Evolutionary conservation across 2,888 invertebrate genomes (phyloP), one percentile per base, ranked within the genome.

Genomic region (Aricia artaxerxes): DNA sequence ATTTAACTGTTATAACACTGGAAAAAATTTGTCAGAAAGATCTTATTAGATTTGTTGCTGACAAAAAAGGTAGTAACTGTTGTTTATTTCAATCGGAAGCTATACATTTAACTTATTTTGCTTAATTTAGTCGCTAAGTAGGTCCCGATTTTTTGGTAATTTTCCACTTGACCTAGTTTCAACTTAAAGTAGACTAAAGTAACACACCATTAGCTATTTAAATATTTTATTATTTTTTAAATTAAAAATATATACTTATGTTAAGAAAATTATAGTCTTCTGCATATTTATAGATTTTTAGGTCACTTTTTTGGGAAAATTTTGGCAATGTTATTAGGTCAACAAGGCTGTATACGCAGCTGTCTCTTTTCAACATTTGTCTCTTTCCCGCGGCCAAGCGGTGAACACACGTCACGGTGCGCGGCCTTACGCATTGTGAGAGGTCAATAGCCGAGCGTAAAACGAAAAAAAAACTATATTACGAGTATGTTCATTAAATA

Each of bases 361-460:
- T 31, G 16, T 35, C 69, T 64, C 64, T 64, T 31, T 61, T 61
- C 24, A 31, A 61, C 31, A 24, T 9, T 61, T 64, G 64, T 64
- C 31, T 64, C 31, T 31, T 31, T 64, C 9, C 64, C 31, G 13
- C 69, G 13, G 35, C 11, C 13, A 57, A 35, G 35, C 57, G 57
- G 57, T 57, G 24, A 35, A 35, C 69, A 69, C 76, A 53, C 76
- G 76, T 24, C 53, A 76, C 76, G 76, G 76, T 76, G 13, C 49
- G 57, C 53, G 76, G 76, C 76, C 76, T 76, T 76, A 76, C 76
- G 76, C 76, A 75, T 53, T 31, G 75, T 75, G 16, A 76, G 53
- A 76, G 76, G 76, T 57, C 76, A 76, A 53, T 76, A 53, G 35
- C 76, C 76, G 49, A 53, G 57, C 76, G 76, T 76, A 76, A 76